Conservation (phyloP, 2,888 invertebrate species). For the Tortrix viridana region DNA sequence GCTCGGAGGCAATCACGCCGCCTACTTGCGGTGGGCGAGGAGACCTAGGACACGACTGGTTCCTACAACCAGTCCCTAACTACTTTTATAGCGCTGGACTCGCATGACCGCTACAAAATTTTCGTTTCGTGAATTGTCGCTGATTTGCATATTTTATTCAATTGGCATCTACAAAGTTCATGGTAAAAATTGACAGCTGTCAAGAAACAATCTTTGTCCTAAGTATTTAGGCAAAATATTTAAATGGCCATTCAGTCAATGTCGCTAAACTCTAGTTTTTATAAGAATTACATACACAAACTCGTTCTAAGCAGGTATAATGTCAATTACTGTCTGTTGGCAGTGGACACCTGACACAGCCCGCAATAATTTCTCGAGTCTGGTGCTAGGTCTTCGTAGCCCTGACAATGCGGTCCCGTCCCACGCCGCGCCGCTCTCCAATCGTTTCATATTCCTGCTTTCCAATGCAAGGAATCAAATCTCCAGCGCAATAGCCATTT, state of each 20-base stretch:
- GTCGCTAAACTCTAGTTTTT: not conserved
- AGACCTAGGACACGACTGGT: conserved; percentile 35
- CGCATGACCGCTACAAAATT: conserved; percentile 1
- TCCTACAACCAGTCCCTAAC: conserved; percentile 39
- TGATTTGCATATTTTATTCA: not conserved
- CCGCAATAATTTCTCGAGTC: conserved; percentile 8
- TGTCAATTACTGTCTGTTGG: conserved; percentile 15
- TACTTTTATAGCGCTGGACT: conserved; percentile 9
- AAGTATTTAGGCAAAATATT: not conserved
- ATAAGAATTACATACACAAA: not conserved
- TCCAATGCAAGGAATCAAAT: conserved; percentile 60
- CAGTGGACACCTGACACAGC: not conserved
- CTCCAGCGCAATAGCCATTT: conserved; percentile 49
- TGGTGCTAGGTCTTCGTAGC: conserved; percentile 50
- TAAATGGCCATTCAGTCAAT: not conserved
- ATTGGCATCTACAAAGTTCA: not conserved
- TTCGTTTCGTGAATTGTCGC: conserved; percentile 11
- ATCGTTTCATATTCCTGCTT: conserved; percentile 57
- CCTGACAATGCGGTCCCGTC: conserved; percentile 56
- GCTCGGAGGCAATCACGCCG: conserved; percentile 49
- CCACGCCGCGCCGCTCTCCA: conserved; percentile 56
- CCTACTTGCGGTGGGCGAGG: conserved; percentile 43
- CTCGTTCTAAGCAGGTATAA: not conserved
- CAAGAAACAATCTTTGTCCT: not conserved
- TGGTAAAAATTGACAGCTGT: not conserved